Evolutionary conservation across 2,888 invertebrate genomes (phyloP), one percentile per base, ranked within the genome.

Genomic region (Eilema griseolum): DNA sequence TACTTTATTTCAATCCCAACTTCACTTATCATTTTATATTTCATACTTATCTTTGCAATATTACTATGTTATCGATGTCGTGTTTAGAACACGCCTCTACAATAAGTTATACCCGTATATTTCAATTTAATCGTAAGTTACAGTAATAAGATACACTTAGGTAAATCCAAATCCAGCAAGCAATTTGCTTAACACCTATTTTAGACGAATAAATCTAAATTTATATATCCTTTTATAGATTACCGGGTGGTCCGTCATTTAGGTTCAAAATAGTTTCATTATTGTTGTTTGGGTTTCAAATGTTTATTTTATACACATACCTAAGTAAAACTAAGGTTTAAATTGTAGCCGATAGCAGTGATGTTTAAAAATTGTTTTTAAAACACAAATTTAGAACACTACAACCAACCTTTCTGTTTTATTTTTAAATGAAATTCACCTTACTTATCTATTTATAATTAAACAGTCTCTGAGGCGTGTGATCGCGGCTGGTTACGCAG

Each of bases 101-200:
- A 46, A 46, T 46, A 46, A 41, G n/a, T n/a, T 52, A 52, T 52
- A 52, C n/a, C 74, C 69, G 71, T 72, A 80, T 78, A 71, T 72
- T 70, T 70, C 24, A 59, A 20, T 46, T 16, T 41, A 46, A 46
- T 46, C 24, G 26, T 59, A 59, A 59, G 26, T 24, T 16, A 59
- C 68, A 33, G 31, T 73, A 75, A 77, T 73, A 67, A 67, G 41
- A 67, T 62, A 70, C 72, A 52, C 52, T 52, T 52, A 52, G 52
- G 77, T 80, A 69, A 65, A 69, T 69, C 33, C 72, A 70, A 77
- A 61, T 66, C 66, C 46, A 3, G 59, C 16, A 57, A 67, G 73
- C 70, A 77, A 77, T 80, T 77, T 79, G 70, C 78, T 37, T 75
- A 77, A 73, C 65, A 59, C 72, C 70, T 77, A 75, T 77, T 73